phyloP scores from a whole-genome alignment of 2,113 vertebrate genomes.

The Anser cygnoides region DNA sequence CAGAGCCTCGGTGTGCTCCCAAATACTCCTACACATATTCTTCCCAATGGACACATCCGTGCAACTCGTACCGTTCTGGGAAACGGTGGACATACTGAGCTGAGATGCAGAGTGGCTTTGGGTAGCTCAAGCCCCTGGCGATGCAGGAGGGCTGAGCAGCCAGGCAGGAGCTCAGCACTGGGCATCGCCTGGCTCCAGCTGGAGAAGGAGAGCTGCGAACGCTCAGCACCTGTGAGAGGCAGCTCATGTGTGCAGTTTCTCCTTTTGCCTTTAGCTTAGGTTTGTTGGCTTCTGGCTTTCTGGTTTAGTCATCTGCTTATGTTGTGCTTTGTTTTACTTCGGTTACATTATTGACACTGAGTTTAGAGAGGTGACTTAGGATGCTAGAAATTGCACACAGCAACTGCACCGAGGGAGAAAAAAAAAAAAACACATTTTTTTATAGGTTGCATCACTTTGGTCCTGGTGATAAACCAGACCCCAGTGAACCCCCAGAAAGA shows the following conservation, averaged over 20 bases:
- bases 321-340: neutral
- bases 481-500: neutral
- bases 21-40: constrained; percentile 62
- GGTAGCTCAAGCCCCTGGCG: too few species aligned
- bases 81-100: constrained; percentile 24
- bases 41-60: constrained; percentile 63
- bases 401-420: neutral
- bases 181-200: neutral
- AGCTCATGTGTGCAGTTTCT: neutral
- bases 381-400: neutral
- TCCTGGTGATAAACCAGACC: neutral
- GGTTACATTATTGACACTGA: neutral
- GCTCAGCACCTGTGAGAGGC: neutral
- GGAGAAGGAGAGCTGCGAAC: neutral
- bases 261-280: neutral
- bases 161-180: neutral
- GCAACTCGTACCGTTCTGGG: neutral
- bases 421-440: neutral
- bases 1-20: neutral
- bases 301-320: neutral
- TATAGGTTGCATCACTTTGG: neutral
- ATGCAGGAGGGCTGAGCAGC: neutral
- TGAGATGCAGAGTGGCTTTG: rapidly evolving
- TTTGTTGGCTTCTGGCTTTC: neutral
- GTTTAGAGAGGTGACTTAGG: neutral